Base-by-base conservation (phyloP, 1,140 invertebrate genomes). In the Telenomus remus region DNA sequence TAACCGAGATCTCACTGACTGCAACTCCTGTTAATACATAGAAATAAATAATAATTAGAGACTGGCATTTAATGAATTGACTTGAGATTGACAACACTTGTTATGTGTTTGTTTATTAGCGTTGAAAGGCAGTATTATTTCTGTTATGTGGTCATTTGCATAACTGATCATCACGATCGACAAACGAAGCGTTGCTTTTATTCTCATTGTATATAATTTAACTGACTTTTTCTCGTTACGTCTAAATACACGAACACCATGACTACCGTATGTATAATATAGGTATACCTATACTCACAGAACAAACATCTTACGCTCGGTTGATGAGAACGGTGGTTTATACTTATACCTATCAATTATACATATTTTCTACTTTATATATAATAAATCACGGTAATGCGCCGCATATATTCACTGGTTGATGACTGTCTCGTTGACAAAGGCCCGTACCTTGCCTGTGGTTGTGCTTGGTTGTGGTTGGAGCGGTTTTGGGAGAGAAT, bases 391-490 rank as follows among this genome's bases (percentile, higher is more conserved):
- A 85, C 82, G 83, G 85, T 86, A 86, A 84, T 87, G 85, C 82
- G 83, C 80, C 82, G 83, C 81, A 84, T 82, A 82, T 81, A 82
- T 87, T 85, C 83, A 87, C 84, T 86, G 80, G 81, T 85, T 86
- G 80, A 85, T 84, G 81, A 86, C 71, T 86, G 82, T 86, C 85
- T 84, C 83, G 82, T 86, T 83, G 80, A 85, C 81, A 85, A 86
- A 86, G 85, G 85, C 81, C 82, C 81, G 81, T 86, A 88, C 81
- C 81, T 87, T 88, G 86, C 85, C 85, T 88, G 86, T 86, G 85
- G 82, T 86, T 88, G 85, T 88, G 85, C 85, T 88, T 88, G 86
- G 86, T 88, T 87, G 86, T 88, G 86, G 86, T 88, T 86, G 86
- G 84, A 87, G 86, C 85, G 86, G 86, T 85, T 88, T 85, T 87